A percentile compares a stretch with the other conserved stretches of the same genome.
Conservation (phyloP, 2,888 invertebrate species). For the Pachycephus smyrnensis region DNA sequence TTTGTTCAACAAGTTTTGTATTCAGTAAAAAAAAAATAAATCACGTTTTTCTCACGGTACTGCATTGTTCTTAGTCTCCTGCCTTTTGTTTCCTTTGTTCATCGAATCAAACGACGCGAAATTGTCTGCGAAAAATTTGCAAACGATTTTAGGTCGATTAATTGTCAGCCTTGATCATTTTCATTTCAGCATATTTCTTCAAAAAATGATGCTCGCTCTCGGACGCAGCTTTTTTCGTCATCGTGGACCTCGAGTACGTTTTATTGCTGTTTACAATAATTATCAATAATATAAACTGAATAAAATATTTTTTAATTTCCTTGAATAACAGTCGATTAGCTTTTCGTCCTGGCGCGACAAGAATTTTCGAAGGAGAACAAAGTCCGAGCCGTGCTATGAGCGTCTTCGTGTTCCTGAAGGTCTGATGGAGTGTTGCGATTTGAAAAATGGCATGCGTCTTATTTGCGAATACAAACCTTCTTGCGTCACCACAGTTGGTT, state of each 20-base stretch:
- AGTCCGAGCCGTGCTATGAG: not conserved
- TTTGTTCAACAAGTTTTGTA: not conserved
- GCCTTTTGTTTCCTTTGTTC: not conserved
- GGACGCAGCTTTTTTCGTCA: not conserved
- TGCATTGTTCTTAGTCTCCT: not conserved
- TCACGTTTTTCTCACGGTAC: too few relatives aligned
- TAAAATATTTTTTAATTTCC: not conserved
- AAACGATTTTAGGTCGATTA: not conserved
- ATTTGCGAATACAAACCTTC: slow-evolving; percentile 40
- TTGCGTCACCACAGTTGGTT: slow-evolving; percentile 42
- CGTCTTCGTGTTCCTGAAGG: slow-evolving; percentile 27
- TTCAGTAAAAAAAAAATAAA: not conserved
- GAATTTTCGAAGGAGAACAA: not conserved
- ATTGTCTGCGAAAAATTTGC: not conserved
- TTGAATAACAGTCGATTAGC: not conserved
- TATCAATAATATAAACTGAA: not conserved
- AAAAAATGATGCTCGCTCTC: not conserved
- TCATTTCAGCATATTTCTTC: not conserved
- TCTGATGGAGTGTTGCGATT: slow-evolving; percentile 32
- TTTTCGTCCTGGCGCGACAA: not conserved
- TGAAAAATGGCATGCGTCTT: slow-evolving; percentile 43
- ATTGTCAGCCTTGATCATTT: not conserved
- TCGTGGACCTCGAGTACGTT: not conserved
- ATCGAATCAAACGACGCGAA: not conserved
- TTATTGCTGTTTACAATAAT: not conserved